Evolutionary conservation across 2,797 vertebrate species (phyloP).

Genomic region (Uromys caudimaculatus): DNA sequence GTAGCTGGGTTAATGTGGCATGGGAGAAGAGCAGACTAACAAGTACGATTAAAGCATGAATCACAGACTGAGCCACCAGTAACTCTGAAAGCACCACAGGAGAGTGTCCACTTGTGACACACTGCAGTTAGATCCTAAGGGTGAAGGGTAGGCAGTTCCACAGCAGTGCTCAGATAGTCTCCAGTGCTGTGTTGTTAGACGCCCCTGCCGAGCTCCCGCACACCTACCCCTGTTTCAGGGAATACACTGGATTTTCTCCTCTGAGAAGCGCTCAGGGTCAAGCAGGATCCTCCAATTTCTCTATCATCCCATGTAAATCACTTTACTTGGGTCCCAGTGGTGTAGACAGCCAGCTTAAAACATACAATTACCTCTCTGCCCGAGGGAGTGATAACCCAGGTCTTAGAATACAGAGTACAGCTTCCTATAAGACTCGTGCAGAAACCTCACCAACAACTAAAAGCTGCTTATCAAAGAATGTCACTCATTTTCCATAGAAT

Average conservation of each 20-base stretch:
- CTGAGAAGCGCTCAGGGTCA: not conserved
- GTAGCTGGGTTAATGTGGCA: constrained; percentile 12
- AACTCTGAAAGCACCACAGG: constrained; percentile 21
- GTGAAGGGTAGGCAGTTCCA: not conserved
- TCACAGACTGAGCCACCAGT: constrained; percentile 57
- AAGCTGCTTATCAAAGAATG: not conserved
- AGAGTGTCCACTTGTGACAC: not conserved
- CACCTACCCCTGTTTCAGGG: not conserved
- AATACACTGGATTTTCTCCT: not conserved
- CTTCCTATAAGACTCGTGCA: not conserved
- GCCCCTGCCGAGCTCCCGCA: not conserved
- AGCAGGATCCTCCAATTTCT: not conserved
- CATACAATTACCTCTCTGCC: not conserved
- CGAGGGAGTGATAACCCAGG: not conserved
- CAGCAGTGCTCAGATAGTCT: not conserved
- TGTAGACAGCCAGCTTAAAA: constrained; percentile 6
- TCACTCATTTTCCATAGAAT: constrained; percentile 43
- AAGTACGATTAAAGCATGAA: constrained; percentile 77
- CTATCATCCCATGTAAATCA: not conserved
- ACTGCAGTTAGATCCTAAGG: not conserved
- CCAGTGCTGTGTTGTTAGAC: not conserved
- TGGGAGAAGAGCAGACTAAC: constrained; percentile 62
- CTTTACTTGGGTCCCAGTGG: not conserved
- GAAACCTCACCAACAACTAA: not conserved
- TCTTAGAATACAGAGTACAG: constrained; percentile 24